Evolutionary conservation across 2,888 invertebrate genomes (phyloP).

Genomic region (Ecdyonurus torrentis): DNA sequence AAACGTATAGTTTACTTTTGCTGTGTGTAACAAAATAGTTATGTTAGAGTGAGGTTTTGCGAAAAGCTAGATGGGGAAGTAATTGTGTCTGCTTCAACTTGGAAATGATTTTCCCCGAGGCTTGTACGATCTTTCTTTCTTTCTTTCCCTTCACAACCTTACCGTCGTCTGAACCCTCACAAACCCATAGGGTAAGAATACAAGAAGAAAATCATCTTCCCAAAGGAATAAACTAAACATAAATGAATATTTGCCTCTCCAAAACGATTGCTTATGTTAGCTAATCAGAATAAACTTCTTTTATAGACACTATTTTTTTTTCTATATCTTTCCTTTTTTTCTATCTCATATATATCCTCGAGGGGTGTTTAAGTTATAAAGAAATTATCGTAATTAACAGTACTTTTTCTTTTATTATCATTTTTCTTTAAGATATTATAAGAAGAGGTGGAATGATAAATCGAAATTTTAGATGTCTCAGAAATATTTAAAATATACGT

Average conservation of each 20-base stretch:
- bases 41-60: background rate
- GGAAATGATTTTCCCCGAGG: background rate
- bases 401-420: no score
- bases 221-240: background rate
- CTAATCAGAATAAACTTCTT: background rate
- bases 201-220: background rate
- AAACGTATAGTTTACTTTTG: no score
- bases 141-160: background rate
- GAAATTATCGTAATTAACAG: no score
- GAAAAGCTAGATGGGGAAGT: background rate
- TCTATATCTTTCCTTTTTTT: background rate
- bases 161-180: no score
- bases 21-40: no score
- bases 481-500: no score
- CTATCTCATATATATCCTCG: no score
- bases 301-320: background rate
- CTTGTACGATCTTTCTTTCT: background rate
- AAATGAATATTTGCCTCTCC: background rate
- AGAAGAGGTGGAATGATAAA: no score
- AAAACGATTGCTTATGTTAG: background rate
- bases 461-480: no score
- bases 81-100: background rate
- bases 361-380: no score
- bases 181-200: no score
- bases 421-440: no score